Percentiles rank a stretch among this genome's conserved stretches.
Evolutionary conservation across 35 echinoderm and acorn worm species (phyloP).

Genomic region (Heliocidaris erythrogramma): DNA sequence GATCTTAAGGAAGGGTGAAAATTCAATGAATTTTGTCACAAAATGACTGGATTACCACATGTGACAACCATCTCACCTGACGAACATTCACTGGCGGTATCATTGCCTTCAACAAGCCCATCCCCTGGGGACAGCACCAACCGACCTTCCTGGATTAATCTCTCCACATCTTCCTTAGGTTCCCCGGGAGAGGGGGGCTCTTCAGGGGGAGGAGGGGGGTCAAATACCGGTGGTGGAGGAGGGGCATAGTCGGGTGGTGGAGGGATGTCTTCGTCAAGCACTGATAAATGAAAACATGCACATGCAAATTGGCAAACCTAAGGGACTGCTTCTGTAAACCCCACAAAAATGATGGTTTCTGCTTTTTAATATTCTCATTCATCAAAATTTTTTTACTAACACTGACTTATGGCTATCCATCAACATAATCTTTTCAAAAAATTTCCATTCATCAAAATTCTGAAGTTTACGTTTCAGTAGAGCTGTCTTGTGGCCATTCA

Average conservation of each 20-base stretch:
- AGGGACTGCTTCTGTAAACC: not conserved
- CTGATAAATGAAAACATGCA: slow-evolving; percentile 23
- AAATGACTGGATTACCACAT: not conserved
- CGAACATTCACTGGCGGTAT: slow-evolving; percentile 33
- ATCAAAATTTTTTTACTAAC: too few relatives aligned
- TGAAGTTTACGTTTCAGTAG: too few relatives aligned
- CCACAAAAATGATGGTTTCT: not conserved
- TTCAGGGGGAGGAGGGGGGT: slow-evolving; percentile 63
- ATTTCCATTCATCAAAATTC: too few relatives aligned
- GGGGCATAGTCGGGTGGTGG: slow-evolving; percentile 21
- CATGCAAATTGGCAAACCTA: slow-evolving; percentile 20
- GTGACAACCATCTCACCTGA: slow-evolving; percentile 48
- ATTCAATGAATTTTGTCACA: not conserved
- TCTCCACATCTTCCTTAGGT: slow-evolving; percentile 50
- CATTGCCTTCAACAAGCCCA: slow-evolving; percentile 12
- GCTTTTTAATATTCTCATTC: too few relatives aligned
- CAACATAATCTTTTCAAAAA: too few relatives aligned
- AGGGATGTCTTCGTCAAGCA: not conserved
- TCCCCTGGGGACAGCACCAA: slow-evolving; percentile 44
- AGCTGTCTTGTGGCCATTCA: too few relatives aligned
- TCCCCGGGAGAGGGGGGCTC: slow-evolving; percentile 55
- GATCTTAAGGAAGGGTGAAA: not conserved
- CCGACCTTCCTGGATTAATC: slow-evolving; percentile 47
- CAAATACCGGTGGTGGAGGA: slow-evolving; percentile 59
- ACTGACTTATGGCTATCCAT: too few relatives aligned